phyloP scores from a whole-genome alignment of 2,888 invertebrate species.

The Azorinus chamasolen region DNA sequence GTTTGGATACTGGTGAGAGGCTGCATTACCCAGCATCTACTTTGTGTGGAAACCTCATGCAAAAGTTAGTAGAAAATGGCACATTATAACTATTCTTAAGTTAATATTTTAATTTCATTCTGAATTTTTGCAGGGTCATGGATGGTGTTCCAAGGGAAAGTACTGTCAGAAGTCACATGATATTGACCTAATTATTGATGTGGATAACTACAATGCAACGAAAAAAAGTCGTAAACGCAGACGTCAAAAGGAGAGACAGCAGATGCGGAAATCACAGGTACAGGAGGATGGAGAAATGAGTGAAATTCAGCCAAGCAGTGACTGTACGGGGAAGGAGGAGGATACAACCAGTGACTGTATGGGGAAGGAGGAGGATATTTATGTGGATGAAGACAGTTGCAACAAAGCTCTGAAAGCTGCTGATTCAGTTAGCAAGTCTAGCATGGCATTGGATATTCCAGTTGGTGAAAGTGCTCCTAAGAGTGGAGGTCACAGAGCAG shows the following conservation, averaged over 20 bases:
- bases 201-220: conserved; percentile 70
- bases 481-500: conserved; percentile 85
- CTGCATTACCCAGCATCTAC: no score
- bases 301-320: conserved; percentile 12
- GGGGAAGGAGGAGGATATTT: background rate
- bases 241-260: conserved; percentile 41
- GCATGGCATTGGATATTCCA: background rate
- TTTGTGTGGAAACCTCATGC: no score
- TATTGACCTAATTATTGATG: conserved; percentile 85
- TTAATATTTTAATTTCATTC: no score
- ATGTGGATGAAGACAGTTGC: no score
- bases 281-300: conserved; percentile 19
- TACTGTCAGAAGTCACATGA: conserved; percentile 85
- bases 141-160: conserved; percentile 84
- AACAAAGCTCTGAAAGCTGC: no score
- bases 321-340: background rate
- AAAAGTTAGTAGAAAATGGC: no score
- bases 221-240: conserved; percentile 75
- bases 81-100: no score
- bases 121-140: conserved; percentile 80
- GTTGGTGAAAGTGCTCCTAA: background rate
- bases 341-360: background rate
- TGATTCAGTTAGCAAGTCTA: no score
- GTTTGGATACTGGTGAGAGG: no score
- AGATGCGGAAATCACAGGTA: no score